Conservation (phyloP, 2,888 invertebrate species). For the Frankliniella fusca region DNA sequence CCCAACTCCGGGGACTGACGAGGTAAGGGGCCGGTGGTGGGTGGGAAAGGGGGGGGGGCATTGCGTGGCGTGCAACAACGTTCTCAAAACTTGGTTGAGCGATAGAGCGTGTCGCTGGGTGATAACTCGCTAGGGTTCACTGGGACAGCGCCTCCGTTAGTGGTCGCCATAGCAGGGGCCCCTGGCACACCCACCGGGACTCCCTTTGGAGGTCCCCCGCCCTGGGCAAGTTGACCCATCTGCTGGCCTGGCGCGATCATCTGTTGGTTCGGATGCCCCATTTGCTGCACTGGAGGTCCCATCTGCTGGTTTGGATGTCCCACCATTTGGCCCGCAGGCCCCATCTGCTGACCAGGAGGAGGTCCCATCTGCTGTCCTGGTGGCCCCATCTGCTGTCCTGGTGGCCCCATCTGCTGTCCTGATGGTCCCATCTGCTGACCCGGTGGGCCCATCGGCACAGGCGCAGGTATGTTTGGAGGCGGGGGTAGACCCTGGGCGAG, state of each 20-base stretch:
- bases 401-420: neutral
- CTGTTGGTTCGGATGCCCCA: neutral
- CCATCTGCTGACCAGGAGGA: neutral
- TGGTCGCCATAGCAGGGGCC: neutral
- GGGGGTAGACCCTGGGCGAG: neutral
- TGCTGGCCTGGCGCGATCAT: neutral
- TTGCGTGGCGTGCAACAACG: neutral
- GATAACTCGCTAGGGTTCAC: neutral
- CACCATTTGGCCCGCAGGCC: neutral
- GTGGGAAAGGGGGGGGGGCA: neutral
- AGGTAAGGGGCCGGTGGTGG: no score
- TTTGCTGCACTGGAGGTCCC: neutral
- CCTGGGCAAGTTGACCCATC: neutral
- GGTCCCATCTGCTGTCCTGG: neutral
- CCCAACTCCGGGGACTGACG: no score
- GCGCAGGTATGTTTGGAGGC: neutral
- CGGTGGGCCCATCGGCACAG: conserved; percentile 7
- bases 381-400: neutral
- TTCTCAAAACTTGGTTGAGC: conserved; percentile 12
- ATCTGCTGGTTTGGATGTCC: neutral
- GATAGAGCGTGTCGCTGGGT: neutral
- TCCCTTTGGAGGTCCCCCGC: neutral
- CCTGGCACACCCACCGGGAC: neutral
- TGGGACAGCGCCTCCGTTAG: neutral
- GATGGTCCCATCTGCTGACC: neutral